These are phyloP conservation scores for Vulpes ferrilata DNA, from an alignment of 2,113 vertebrate species.

Conservation along the genomic window DNA sequence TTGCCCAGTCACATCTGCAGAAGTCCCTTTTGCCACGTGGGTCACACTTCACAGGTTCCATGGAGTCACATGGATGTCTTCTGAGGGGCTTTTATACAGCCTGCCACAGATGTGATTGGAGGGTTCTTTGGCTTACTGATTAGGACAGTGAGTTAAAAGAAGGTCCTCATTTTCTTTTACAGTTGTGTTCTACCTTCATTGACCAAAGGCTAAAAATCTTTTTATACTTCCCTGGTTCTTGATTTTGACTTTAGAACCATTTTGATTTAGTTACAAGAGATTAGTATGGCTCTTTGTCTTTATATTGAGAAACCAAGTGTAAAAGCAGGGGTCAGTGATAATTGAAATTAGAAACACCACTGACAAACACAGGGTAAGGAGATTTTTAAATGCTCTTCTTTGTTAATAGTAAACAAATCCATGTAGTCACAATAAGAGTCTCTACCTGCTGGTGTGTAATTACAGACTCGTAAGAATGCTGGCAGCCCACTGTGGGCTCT, in stretches of 20 bases:
- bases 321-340: constrained; percentile 11
- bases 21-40: background rate
- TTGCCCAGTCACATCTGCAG: background rate
- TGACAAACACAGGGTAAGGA: constrained; percentile 27
- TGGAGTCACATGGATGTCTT: background rate
- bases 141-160: background rate
- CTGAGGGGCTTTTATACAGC: background rate
- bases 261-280: constrained; percentile 55
- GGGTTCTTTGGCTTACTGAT: background rate
- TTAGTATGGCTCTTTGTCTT: constrained; percentile 36
- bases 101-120: background rate
- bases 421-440: background rate
- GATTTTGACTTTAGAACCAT: constrained; percentile 52
- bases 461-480: background rate
- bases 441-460: background rate
- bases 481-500: background rate
- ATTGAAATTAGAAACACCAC: background rate
- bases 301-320: background rate
- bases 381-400: constrained; percentile 30
- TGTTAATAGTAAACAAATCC: constrained; percentile 60
- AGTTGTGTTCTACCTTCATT: background rate
- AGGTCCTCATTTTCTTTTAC: background rate
- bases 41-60: background rate
- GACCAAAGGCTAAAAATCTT: background rate
- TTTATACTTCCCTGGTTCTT: constrained; percentile 2